Base-by-base conservation (phyloP, 2,888 invertebrate species). In the Himalopsyche kuldschensis region DNA sequence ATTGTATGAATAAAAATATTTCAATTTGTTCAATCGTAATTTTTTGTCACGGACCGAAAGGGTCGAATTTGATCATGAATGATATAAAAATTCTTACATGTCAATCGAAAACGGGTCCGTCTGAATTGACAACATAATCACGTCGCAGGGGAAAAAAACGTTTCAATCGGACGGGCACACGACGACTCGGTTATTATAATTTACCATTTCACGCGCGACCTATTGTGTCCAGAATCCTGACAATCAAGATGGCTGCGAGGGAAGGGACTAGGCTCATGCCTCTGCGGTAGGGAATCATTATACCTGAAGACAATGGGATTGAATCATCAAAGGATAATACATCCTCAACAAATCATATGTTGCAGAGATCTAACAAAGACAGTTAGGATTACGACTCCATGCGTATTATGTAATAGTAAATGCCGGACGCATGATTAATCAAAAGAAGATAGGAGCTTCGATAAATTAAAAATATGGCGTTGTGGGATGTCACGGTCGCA, bases 271-370 rank as follows among this genome's bases (percentile, higher is more conserved):
- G 55, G 24, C 55, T 3, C n/a, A 55, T n/a, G 20, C 55, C 55
- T 55, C 55, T 55, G 55, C 41, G 75, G 75, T 47, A 76, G 47
- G 75, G 75, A 75, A 30, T 76, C 75, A 75, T 46, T 75, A 48
- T 31, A 30, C 24, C 24, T 30, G 41, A 24, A 47, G 47, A 81
- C 35, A 77, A 77, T 77, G 20, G 46, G 47, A 81, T 81, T 81
- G 81, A 81, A 75, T 81, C 81, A 81, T 81, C 81, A 81, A 55
- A 81, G 48, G 30, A 81, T 81, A 79, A 55, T 55, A 55, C 20
- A 20, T 55, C 55, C 55, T 55, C 55, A 55, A 55, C 55, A 55
- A 55, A 55, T 55, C 20, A 55, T 24, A 55, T 55, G 55, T 24
- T 55, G 24, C 8, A 55, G 55, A 55, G 55, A 55, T 24, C 3